Percentiles rank a stretch among this genome's conserved stretches.
Evolutionary conservation across 2,888 invertebrate species (phyloP).

Genomic region (Gastracanthus pulcherrimus): DNA sequence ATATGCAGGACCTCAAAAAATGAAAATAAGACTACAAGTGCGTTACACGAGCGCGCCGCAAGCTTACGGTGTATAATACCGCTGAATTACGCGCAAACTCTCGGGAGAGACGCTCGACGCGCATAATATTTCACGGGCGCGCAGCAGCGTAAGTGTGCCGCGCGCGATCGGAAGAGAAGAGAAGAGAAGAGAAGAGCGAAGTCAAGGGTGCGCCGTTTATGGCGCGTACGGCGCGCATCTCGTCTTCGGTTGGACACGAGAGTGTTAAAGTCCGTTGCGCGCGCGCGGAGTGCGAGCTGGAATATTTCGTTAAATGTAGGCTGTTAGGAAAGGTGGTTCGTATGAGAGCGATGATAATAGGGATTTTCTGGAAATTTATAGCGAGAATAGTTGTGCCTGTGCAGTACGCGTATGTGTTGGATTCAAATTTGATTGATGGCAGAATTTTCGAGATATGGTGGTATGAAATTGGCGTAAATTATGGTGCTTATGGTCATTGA

Average conservation of each 20-base stretch:
- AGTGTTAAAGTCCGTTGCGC: neutral
- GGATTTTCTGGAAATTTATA: too few relatives aligned
- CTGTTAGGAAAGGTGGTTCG: too few relatives aligned
- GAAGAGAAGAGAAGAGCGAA: neutral
- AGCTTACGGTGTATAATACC: neutral
- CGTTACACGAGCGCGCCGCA: neutral
- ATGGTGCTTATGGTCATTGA: too few relatives aligned
- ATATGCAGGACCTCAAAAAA: too few relatives aligned
- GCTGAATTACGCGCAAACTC: neutral
- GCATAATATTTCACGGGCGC: neutral
- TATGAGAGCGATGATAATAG: too few relatives aligned
- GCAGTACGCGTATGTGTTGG: too few relatives aligned
- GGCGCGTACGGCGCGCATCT: neutral
- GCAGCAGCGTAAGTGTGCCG: neutral
- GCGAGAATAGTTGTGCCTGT: too few relatives aligned
- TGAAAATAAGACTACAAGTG: neutral
- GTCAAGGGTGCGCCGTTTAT: slow-evolving; percentile 37
- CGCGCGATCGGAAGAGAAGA: too few relatives aligned
- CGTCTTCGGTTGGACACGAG: neutral
- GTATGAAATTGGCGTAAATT: too few relatives aligned
- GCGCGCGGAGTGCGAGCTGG: neutral
- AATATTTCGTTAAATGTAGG: neutral
- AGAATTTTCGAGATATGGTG: too few relatives aligned
- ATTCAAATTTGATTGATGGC: too few relatives aligned
- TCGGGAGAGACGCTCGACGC: neutral